Evolutionary conservation across 2,113 vertebrate species (phyloP).

Genomic region (Zeus faber): DNA sequence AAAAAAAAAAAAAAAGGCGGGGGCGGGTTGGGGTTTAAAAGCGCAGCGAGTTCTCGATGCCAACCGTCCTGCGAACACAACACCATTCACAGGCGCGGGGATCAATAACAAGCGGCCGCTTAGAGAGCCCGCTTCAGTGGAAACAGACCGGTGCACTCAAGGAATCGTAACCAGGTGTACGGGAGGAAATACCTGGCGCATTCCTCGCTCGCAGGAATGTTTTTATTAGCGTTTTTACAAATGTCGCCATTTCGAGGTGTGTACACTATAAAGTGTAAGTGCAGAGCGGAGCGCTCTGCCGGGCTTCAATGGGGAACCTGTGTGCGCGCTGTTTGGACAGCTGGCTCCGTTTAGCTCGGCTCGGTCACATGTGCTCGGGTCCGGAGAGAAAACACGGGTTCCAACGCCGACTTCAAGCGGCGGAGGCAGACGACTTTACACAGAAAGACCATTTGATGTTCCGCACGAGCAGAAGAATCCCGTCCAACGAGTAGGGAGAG

Average conservation of each 20-base stretch:
- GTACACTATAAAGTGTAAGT: constrained; percentile 70
- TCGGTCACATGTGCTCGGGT: constrained; percentile 61
- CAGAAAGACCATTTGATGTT: no score
- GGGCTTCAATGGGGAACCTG: constrained; percentile 79
- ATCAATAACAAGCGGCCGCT: constrained; percentile 34
- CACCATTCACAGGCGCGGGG: constrained; percentile 38
- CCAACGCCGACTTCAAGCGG: no score
- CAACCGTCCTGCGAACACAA: constrained; percentile 25
- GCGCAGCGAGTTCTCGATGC: neutral
- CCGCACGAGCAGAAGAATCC: no score
- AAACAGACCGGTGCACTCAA: constrained; percentile 61
- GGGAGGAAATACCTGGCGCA: constrained; percentile 71
- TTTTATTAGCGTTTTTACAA: constrained; percentile 72
- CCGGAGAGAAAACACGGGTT: no score
- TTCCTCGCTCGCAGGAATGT: constrained; percentile 68
- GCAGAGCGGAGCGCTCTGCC: constrained; percentile 72
- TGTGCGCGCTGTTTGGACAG: constrained; percentile 82
- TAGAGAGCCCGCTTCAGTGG: constrained; percentile 43
- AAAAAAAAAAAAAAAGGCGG: neutral
- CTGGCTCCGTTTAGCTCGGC: constrained; percentile 81
- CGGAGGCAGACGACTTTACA: no score
- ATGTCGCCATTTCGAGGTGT: constrained; percentile 71
- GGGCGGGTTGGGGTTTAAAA: no score
- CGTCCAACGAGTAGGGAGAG: no score
- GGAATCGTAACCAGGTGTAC: constrained; percentile 72